Conservation (phyloP, 2,113 vertebrate genomes). For the Mastomys natalensis region DNA sequence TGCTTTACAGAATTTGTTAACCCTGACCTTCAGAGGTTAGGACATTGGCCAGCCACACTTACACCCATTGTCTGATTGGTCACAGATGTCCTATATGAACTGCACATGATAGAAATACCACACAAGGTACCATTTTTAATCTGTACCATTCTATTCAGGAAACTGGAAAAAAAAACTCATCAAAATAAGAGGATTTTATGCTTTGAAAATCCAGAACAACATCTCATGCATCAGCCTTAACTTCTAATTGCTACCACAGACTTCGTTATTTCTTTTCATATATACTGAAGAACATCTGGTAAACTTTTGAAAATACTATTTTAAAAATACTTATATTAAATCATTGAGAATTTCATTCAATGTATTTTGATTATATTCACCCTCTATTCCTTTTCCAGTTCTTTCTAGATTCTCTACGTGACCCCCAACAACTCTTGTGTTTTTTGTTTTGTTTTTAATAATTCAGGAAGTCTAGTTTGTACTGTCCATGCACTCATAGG, state of each 20-base stretch:
- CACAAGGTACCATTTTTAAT: background rate
- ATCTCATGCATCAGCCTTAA: background rate
- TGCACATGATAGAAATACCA: background rate
- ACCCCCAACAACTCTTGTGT: background rate
- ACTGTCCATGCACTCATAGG: background rate
- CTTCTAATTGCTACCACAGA: background rate
- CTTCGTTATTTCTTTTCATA: background rate
- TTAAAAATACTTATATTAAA: background rate
- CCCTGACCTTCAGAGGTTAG: background rate
- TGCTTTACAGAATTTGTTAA: background rate
- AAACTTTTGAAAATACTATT: conserved; percentile 43
- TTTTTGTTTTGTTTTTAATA: background rate
- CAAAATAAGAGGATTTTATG: background rate
- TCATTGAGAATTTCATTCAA: background rate
- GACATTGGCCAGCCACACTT: background rate
- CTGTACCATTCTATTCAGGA: conserved; percentile 2
- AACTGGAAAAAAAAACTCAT: background rate
- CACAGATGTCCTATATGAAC: background rate
- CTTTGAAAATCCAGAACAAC: background rate
- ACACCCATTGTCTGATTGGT: background rate
- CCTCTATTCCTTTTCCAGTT: background rate
- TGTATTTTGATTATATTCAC: background rate
- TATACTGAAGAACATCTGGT: background rate
- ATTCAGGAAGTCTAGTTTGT: background rate
- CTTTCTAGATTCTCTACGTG: background rate